Base-by-base conservation (phyloP, 2,113 vertebrate genomes). In the Tragelaphus scriptus region DNA sequence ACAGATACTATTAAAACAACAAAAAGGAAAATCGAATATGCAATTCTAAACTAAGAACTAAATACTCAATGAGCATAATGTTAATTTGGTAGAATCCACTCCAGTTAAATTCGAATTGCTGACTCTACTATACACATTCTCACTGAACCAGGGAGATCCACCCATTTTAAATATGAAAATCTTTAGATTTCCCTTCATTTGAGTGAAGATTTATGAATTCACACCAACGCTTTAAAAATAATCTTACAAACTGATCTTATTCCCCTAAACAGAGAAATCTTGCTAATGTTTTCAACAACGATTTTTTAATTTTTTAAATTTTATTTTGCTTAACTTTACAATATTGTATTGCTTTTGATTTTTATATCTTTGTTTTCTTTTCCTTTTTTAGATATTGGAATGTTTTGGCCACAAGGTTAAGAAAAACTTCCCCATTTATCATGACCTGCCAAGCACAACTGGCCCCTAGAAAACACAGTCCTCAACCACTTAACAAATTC, bases 371-470 rank as follows among this genome's bases (percentile, higher is more conserved):
- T 95, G 25, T 28, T 30, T 86, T 32, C 13, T 65, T 58, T 44
- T 71, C 49, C 90, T 97, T 5, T 97, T 97, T 90, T 93, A 97
- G 97, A 97, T 98, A 95, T 58, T 98, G 98, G 98, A 99, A 99
- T 99, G 98, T 98, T 98, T 97, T 98, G 94, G 97, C 98, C 98
- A 98, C 1, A 88, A 99, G 97, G 98, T 99, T 99, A 98, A 98
- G 98, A 98, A 98, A 98, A 98, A 98, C 98, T 97, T 88, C 32
- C 97, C 97, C 98, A 99, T 99, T 98, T 98, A 98, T 99, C 98
- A 98, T 98, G 98, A 98, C 95, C 98, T 99, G 98, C 98, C 98
- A 98, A 98, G 96, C 96, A 97, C 98, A 98, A 98, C 96, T 98
- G 98, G 98, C 97, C 97, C 98, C 98, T 95, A 90, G 96, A 98